Conservation (phyloP, 2,888 invertebrate genomes). For the Incurvaria masculella region DNA sequence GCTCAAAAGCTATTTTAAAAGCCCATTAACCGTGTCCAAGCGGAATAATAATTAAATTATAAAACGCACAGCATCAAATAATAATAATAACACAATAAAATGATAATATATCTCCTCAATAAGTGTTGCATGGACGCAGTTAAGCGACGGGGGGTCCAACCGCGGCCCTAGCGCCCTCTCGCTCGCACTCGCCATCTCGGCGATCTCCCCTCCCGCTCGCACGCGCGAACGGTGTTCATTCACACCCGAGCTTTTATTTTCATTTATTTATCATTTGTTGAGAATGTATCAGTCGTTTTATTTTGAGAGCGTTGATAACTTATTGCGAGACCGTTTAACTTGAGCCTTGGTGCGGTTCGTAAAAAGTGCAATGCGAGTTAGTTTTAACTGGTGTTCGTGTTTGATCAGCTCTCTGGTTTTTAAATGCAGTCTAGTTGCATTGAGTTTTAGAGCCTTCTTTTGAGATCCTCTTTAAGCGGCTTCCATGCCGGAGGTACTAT, state of each 20-base stretch:
- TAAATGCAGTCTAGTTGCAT: no score
- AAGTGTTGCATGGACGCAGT: constrained; percentile 7
- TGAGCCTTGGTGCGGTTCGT: no score
- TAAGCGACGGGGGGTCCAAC: not conserved
- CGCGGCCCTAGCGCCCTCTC: constrained; percentile 21
- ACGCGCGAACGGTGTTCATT: constrained; percentile 35
- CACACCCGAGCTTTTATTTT: constrained; percentile 42
- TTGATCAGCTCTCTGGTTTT: no score
- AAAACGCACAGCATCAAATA: not conserved
- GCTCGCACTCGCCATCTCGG: constrained; percentile 18
- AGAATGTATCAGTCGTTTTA: constrained; percentile 31
- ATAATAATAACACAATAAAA: constrained; percentile 1
- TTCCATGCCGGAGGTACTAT: no score
- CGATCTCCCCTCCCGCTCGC: constrained; percentile 30
- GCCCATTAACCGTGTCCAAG: constrained; percentile 1
- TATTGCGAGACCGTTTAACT: no score
- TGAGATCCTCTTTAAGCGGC: no score
- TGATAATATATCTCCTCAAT: constrained; percentile 2
- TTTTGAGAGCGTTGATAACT: no score
- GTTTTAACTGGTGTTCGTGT: no score
- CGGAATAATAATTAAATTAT: constrained; percentile 1
- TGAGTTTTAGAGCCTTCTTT: no score
- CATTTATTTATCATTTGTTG: constrained; percentile 44
- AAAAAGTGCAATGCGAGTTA: no score
- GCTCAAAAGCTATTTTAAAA: constrained; percentile 3